Percentiles rank a stretch among this genome's conserved stretches.
Evolutionary conservation across 2,113 vertebrate genomes (phyloP).

Genomic region (Corvus hawaiiensis): DNA sequence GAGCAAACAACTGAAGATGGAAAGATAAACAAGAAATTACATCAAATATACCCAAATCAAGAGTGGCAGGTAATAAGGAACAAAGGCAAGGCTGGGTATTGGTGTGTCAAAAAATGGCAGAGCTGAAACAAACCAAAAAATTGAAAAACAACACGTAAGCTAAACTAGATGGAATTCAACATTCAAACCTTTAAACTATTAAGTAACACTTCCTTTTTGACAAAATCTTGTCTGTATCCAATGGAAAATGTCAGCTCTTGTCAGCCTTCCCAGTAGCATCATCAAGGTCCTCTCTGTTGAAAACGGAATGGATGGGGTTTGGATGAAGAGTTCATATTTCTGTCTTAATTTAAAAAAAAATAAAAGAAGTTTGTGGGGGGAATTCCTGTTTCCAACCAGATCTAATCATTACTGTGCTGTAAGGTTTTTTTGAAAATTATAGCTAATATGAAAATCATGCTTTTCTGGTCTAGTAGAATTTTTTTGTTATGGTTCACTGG

Average conservation of each 20-base stretch:
- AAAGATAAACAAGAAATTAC: constrained; percentile 9
- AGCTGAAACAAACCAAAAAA: background rate
- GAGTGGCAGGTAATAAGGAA: background rate
- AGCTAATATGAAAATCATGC: background rate
- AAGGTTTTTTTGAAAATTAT: background rate
- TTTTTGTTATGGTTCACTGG: background rate
- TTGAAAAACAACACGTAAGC: background rate
- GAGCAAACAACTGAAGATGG: background rate
- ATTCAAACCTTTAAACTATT: background rate
- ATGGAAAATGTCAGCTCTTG: background rate
- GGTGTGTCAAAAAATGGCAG: background rate
- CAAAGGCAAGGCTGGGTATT: background rate
- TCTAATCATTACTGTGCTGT: background rate
- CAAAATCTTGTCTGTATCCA: background rate
- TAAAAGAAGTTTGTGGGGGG: background rate
- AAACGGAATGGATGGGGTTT: background rate
- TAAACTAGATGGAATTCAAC: background rate
- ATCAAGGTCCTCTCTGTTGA: background rate
- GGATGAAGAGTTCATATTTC: background rate
- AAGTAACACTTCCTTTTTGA: background rate
- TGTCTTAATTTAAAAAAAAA: background rate
- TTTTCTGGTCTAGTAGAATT: background rate
- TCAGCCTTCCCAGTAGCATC: background rate
- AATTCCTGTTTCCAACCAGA: background rate
- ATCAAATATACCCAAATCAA: background rate